Base-by-base conservation (phyloP, 2,888 invertebrate species). In the Diachrysia chrysitis region DNA sequence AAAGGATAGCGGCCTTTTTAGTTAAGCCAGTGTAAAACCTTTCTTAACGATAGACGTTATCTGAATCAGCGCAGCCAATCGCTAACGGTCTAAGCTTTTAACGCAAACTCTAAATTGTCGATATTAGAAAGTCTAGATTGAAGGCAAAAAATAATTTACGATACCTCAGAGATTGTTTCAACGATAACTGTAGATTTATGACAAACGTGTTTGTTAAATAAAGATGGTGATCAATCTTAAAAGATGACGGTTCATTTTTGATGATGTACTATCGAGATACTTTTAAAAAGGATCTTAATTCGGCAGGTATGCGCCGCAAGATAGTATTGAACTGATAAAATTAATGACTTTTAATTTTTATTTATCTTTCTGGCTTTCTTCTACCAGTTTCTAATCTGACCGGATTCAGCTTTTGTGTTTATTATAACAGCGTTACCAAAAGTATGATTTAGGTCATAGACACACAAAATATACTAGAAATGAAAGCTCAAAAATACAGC, bases 41-140 rank as follows among this genome's bases (percentile, higher is more conserved):
- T 32, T 56, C 23, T 69, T 42, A 64, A 46, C 12, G 25, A 6
- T 12, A 12, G 25, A 14, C 37, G 63, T 23, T 73, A 77, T 58
- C 61, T 69, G 55, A 51, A 78, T 78, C 78, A 7, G 55, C 61
- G 58, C 56, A 19, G 29, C 75, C 69, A 71, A 82, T 82, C 67
- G 59, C 69, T 82, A 80, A 81, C 81, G 81, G 83, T 73, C 62
- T 25, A 14, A 75, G 75, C 66, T 73, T 65, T 80, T 74, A 82
- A 66, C 65, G 71, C 59, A 48, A 63, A 67, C 42, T 55, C 66
- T 73, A 66, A 80, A 80, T 69, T 60, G 59, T 23, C 46, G 67
- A 60, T 60, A 69, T 79, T 77, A 75, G 83, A 82, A 81, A 81
- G 83, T 69, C 69, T 70, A 60, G 53, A 54, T 66, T 32, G 23